Evolutionary conservation across 2,797 vertebrate genomes (phyloP).

Genomic region (Platalea minor): DNA sequence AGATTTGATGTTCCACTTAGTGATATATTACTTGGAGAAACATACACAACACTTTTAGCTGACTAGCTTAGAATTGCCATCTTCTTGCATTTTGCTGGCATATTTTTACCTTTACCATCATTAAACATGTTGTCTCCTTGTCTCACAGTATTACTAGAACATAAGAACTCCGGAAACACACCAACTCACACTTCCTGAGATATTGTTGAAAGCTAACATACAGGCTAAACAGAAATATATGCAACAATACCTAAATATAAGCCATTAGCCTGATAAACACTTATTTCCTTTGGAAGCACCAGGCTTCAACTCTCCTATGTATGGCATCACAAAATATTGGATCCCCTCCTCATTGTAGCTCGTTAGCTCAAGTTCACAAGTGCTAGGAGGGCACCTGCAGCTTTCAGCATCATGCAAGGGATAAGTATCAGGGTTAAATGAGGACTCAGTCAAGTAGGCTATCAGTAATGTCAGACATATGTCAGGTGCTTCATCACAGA

Average conservation of each 20-base stretch:
- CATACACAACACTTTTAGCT: neutral
- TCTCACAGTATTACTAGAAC: neutral
- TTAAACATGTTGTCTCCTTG: neutral
- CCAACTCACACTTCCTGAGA: neutral
- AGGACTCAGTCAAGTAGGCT: neutral
- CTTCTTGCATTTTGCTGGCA: neutral
- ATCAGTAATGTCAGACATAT: neutral
- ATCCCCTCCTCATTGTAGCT: neutral
- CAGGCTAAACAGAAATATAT: neutral
- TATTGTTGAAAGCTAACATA: neutral
- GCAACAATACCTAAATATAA: neutral
- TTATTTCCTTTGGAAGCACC: neutral
- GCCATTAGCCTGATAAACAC: neutral
- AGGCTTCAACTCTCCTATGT: neutral
- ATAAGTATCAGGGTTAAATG: neutral
- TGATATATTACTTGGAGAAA: neutral
- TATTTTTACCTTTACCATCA: neutral
- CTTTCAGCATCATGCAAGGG: neutral
- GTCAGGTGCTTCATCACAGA: neutral
- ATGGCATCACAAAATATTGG: neutral
- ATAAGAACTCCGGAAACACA: neutral
- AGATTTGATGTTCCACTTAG: neutral
- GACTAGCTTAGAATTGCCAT: neutral
- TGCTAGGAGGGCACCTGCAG: neutral
- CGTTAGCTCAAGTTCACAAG: neutral